phyloP scores from a whole-genome alignment of 2,113 vertebrate species.

The Petrocephalus microphthalmus region DNA sequence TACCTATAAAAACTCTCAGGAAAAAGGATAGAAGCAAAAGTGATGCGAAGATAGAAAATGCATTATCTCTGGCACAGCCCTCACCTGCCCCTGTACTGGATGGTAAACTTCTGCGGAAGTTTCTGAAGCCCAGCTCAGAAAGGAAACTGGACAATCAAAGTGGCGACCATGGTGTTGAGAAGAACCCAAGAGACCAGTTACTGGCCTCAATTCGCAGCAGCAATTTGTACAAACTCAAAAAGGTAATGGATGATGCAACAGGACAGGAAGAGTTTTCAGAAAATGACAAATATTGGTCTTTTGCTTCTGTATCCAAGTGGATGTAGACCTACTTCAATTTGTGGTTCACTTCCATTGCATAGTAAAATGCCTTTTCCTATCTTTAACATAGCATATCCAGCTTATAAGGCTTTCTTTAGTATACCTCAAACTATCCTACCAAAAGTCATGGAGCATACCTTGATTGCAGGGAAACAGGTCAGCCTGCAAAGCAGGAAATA shows the following conservation, averaged over 20 bases:
- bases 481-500: neutral
- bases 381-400: neutral
- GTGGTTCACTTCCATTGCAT: neutral
- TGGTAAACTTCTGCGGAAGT: constrained; percentile 64
- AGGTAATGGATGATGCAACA: constrained; percentile 49
- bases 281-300: neutral
- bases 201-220: constrained; percentile 74
- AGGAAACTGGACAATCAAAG: constrained; percentile 65
- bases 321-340: neutral
- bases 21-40: constrained; percentile 33
- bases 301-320: neutral
- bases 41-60: neutral
- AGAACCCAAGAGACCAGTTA: constrained; percentile 74
- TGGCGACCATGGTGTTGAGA: constrained; percentile 54
- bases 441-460: neutral
- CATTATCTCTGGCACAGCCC: constrained; percentile 56
- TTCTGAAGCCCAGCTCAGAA: constrained; percentile 65
- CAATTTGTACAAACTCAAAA: constrained; percentile 74
- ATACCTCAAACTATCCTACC: neutral
- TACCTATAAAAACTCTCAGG: constrained; percentile 55
- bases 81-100: constrained; percentile 57
- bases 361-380: neutral
- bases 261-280: neutral
- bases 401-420: neutral
- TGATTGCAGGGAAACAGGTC: neutral